phyloP scores from a whole-genome alignment of 2,113 vertebrate genomes.

The Vulpes vulpes region DNA sequence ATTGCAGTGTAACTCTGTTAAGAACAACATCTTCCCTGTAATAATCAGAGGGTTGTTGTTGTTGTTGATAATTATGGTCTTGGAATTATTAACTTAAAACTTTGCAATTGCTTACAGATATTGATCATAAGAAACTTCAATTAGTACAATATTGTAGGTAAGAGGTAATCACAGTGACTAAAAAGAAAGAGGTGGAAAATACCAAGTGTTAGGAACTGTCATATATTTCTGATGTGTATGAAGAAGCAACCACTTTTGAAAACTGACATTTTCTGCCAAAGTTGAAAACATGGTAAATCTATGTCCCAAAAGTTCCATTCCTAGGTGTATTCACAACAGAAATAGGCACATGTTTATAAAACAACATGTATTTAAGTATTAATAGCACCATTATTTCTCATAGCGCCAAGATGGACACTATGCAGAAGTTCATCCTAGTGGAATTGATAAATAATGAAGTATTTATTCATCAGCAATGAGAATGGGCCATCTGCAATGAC shows the following conservation, averaged over 20 bases:
- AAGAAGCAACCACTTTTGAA: constrained; percentile 11
- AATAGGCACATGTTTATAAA: neutral
- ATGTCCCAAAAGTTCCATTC: neutral
- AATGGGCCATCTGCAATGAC: neutral
- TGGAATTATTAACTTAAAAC: neutral
- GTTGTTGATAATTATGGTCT: constrained; percentile 22
- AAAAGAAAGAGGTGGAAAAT: neutral
- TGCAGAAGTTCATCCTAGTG: neutral
- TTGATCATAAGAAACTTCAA: neutral
- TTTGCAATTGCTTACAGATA: neutral
- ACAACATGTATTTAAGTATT: neutral
- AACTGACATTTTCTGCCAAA: neutral
- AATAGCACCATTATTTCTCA: neutral
- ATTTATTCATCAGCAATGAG: neutral
- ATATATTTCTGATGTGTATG: neutral
- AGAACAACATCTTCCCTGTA: neutral
- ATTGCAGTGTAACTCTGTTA: constrained; percentile 5
- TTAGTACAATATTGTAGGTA: neutral
- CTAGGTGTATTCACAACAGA: neutral
- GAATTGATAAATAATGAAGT: neutral
- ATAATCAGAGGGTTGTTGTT: neutral
- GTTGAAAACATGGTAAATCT: neutral
- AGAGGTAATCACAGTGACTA: neutral
- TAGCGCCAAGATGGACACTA: neutral
- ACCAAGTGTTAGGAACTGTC: neutral